A percentile compares a stretch with the other conserved stretches of the same genome.
Evolutionary conservation across 1,140 invertebrate genomes (phyloP).

Genomic region (Drosophila watanabei): DNA sequence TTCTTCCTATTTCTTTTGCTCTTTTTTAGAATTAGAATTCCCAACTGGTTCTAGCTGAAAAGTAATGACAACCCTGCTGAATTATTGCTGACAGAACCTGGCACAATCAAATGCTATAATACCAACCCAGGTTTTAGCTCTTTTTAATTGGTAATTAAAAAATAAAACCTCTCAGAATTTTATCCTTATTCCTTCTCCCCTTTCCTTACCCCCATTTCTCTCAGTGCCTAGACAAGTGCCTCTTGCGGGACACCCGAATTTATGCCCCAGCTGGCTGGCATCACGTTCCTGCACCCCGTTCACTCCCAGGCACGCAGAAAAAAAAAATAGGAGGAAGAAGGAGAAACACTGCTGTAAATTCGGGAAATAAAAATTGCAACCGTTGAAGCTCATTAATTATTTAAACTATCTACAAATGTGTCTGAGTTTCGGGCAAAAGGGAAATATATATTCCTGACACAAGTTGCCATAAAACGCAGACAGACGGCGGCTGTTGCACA

Average conservation of each 20-base stretch:
- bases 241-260: slow-evolving; percentile 50
- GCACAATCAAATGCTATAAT: too few species aligned
- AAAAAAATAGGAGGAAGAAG: slow-evolving; percentile 8
- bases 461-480: slow-evolving; percentile 58
- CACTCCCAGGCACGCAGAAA: slow-evolving; percentile 9
- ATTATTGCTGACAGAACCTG: not conserved
- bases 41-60: not conserved
- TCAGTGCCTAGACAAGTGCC: slow-evolving; percentile 32
- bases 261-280: slow-evolving; percentile 71
- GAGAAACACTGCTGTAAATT: slow-evolving; percentile 45
- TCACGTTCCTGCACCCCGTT: slow-evolving; percentile 54
- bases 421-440: slow-evolving; percentile 39
- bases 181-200: not conserved
- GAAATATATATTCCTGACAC: slow-evolving; percentile 39
- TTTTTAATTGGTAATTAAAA: not conserved
- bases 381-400: slow-evolving; percentile 77
- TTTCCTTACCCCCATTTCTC: not conserved
- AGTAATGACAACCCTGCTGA: not conserved
- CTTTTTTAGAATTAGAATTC: not conserved
- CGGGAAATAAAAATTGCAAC: slow-evolving; percentile 59
- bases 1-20: not conserved
- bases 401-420: slow-evolving; percentile 82
- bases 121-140: too few species aligned
- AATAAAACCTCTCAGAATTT: not conserved
- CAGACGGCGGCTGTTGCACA: slow-evolving; percentile 36